Evolutionary conservation across 2,113 vertebrate species (phyloP).

Genomic region (Lagopus muta): DNA sequence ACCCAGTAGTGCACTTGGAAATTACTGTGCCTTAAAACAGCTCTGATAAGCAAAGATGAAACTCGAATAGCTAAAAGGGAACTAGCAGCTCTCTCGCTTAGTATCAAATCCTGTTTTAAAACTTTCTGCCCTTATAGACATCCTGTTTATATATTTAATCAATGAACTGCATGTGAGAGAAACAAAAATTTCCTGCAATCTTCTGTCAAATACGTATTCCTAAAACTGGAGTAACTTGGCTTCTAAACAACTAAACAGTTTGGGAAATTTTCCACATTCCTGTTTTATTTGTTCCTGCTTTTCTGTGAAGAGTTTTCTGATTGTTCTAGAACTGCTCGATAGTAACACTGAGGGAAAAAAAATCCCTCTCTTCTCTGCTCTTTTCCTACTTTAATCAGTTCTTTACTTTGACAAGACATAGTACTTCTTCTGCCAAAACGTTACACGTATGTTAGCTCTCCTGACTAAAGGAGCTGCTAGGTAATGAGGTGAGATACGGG

Average conservation of each 20-base stretch:
- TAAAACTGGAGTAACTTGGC: background rate
- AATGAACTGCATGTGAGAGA: slow-evolving; percentile 48
- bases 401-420: background rate
- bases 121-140: slow-evolving; percentile 77
- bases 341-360: background rate
- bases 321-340: background rate
- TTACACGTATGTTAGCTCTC: background rate
- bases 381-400: background rate
- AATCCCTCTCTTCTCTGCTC: background rate
- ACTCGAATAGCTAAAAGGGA: slow-evolving; percentile 78
- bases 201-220: background rate
- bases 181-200: background rate
- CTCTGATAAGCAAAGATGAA: slow-evolving; percentile 73
- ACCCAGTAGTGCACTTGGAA: slow-evolving; percentile 60
- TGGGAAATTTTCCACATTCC: slow-evolving; percentile 27
- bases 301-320: background rate
- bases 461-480: background rate
- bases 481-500: background rate
- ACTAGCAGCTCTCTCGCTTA: slow-evolving; percentile 70
- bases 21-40: slow-evolving; percentile 69
- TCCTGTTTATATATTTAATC: slow-evolving; percentile 75
- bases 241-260: background rate
- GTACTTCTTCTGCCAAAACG: background rate
- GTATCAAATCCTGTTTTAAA: slow-evolving; percentile 82
- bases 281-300: slow-evolving; percentile 30